Percentiles rank a stretch among this genome's conserved stretches.
phyloP scores from a whole-genome alignment of 1,140 invertebrate genomes.

The Branchinecta lindahli region DNA sequence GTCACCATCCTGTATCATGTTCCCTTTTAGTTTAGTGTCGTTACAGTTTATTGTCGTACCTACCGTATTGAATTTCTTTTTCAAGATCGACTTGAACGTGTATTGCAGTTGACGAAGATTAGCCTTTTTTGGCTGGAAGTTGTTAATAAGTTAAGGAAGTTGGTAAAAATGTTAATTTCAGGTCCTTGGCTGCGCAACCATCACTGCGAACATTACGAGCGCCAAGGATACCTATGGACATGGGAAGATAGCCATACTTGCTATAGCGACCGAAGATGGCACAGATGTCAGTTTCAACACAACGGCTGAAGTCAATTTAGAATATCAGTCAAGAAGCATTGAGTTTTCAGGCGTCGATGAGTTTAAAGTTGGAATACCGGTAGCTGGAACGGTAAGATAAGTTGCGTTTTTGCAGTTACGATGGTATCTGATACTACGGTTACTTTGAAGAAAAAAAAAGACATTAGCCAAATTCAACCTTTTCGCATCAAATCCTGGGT shows the following conservation, averaged over 20 bases:
- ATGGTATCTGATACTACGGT: slow-evolving; percentile 10
- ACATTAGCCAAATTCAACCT: slow-evolving; percentile 16
- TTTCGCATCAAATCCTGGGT: neutral
- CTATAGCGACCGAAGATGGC: slow-evolving; percentile 44
- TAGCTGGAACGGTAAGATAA: slow-evolving; percentile 41
- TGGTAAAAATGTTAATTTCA: too few species aligned
- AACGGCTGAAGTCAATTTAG: slow-evolving; percentile 38
- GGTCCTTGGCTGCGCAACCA: too few species aligned
- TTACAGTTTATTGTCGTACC: too few species aligned
- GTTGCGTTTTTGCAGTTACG: neutral
- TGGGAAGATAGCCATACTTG: slow-evolving; percentile 35
- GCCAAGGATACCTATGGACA: slow-evolving; percentile 18
- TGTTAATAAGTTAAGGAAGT: too few species aligned
- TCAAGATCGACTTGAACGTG: too few species aligned
- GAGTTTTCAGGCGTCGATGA: slow-evolving; percentile 40
- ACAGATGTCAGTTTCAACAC: slow-evolving; percentile 44
- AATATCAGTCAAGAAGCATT: slow-evolving; percentile 37
- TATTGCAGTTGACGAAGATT: too few species aligned
- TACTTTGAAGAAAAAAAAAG: too few species aligned
- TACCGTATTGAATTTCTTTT: too few species aligned
- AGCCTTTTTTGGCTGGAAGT: too few species aligned
- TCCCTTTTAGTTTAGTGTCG: too few species aligned
- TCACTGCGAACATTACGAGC: too few species aligned
- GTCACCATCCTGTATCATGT: too few species aligned
- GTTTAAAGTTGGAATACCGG: slow-evolving; percentile 44